Evolutionary conservation across 2,888 invertebrate genomes (phyloP).

Genomic region (Emesis furor): DNA sequence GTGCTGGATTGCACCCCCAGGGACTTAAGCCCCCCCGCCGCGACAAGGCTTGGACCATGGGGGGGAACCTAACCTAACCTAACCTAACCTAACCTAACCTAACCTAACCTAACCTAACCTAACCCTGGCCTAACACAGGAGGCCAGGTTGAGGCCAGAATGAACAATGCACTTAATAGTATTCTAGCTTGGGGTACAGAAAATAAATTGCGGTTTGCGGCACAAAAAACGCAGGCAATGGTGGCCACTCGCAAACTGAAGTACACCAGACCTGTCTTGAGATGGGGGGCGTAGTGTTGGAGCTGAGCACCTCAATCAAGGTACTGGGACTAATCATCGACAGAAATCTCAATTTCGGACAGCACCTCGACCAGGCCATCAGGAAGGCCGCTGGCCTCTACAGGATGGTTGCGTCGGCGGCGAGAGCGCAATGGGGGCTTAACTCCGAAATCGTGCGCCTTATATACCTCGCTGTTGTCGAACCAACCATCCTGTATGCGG

Average conservation of each 20-base stretch:
- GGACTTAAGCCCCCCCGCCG: too few species aligned
- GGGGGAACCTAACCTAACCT: too few species aligned
- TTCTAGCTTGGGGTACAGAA: slow-evolving; percentile 47
- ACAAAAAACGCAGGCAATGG: too few species aligned
- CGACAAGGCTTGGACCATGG: too few species aligned
- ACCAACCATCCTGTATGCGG: too few species aligned
- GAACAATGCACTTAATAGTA: slow-evolving; percentile 15
- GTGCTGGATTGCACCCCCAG: too few species aligned
- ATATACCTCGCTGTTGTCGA: too few species aligned
- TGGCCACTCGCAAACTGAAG: too few species aligned
- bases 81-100: too few species aligned
- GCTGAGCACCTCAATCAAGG: slow-evolving; percentile 3
- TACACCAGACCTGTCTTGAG: slow-evolving; percentile 34
- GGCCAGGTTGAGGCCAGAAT: slow-evolving; percentile 13
- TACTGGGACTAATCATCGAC: slow-evolving; percentile 45
- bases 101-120: too few species aligned
- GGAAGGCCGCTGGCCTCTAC: slow-evolving; percentile 39
- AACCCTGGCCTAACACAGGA: too few species aligned
- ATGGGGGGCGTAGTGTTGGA: slow-evolving; percentile 27
- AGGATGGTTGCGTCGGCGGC: slow-evolving; percentile 32
- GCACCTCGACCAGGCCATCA: slow-evolving; percentile 20
- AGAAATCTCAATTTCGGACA: slow-evolving; percentile 32
- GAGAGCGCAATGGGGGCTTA: not conserved
- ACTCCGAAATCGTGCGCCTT: too few species aligned
- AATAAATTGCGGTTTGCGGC: slow-evolving; percentile 39